Evolutionary conservation across 2,797 vertebrate genomes (phyloP).

Genomic region (Alca torda): DNA sequence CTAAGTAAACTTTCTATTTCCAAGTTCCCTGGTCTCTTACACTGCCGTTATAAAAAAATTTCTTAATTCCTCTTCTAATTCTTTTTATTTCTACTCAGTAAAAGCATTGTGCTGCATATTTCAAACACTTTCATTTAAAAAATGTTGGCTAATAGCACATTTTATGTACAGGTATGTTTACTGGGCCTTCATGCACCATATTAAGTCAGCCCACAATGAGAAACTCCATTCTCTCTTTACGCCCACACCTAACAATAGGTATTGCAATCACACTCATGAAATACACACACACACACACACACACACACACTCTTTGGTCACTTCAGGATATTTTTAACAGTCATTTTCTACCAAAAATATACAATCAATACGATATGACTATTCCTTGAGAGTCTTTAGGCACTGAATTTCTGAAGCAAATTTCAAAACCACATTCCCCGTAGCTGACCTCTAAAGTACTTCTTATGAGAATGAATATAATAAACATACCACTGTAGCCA

Average conservation of each 20-base stretch:
- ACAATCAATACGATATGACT: not conserved
- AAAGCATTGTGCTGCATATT: not conserved
- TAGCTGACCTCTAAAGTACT: not conserved
- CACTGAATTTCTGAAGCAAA: not conserved
- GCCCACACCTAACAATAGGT: not conserved
- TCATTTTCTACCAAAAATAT: not conserved
- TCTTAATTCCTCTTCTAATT: not conserved
- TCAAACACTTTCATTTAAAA: not conserved
- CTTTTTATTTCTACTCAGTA: not conserved
- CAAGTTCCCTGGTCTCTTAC: not conserved
- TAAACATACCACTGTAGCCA: not conserved
- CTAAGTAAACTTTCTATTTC: not conserved
- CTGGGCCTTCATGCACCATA: rapidly evolving
- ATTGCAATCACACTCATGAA: not conserved
- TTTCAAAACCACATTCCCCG: not conserved
- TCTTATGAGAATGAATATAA: not conserved
- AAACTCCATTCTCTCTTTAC: not conserved
- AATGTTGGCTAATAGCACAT: not conserved
- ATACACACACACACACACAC: not conserved
- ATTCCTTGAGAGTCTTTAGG: not conserved
- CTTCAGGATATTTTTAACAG: not conserved
- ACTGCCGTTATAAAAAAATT: not conserved
- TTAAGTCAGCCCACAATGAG: not conserved
- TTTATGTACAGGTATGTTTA: not conserved
- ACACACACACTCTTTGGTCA: not conserved